A percentile compares a stretch with the other conserved stretches of the same genome.
phyloP scores from a whole-genome alignment of 2,113 vertebrate species.

The Okapia johnstoni region DNA sequence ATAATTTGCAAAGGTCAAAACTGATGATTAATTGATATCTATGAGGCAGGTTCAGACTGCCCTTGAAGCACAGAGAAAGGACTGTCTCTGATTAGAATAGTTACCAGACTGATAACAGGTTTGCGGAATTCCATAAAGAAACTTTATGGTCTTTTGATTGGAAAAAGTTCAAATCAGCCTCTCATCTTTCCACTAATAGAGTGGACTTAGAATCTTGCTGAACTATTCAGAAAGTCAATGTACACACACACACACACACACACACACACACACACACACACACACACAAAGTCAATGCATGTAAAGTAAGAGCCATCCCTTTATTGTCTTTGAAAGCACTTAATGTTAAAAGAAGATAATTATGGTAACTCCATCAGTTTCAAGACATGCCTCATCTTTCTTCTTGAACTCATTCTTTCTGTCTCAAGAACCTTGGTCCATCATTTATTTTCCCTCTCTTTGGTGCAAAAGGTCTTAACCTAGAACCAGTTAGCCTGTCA shows the following conservation, averaged over 20 bases:
- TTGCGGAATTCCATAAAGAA: background rate
- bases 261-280: too few relatives aligned
- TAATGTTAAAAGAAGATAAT: background rate
- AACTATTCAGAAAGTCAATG: background rate
- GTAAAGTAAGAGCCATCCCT: background rate
- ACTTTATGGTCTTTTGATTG: background rate
- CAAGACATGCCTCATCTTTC: background rate
- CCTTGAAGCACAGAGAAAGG: background rate
- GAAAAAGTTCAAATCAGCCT: background rate
- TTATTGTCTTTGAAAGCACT: background rate
- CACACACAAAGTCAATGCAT: background rate
- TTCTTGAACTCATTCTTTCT: background rate
- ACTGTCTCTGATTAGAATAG: background rate
- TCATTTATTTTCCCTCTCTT: background rate
- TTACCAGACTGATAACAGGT: background rate
- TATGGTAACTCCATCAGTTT: background rate
- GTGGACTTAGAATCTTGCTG: background rate
- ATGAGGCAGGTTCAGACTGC: background rate
- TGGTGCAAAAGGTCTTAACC: background rate
- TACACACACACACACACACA: background rate
- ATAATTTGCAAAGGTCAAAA: background rate
- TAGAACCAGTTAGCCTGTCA: background rate
- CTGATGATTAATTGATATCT: background rate
- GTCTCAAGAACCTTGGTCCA: background rate
- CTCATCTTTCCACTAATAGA: background rate